These are phyloP conservation scores for Sinocyclocheilus grahami DNA, from an alignment of 2,113 vertebrate genomes.

Conservation along the genomic window DNA sequence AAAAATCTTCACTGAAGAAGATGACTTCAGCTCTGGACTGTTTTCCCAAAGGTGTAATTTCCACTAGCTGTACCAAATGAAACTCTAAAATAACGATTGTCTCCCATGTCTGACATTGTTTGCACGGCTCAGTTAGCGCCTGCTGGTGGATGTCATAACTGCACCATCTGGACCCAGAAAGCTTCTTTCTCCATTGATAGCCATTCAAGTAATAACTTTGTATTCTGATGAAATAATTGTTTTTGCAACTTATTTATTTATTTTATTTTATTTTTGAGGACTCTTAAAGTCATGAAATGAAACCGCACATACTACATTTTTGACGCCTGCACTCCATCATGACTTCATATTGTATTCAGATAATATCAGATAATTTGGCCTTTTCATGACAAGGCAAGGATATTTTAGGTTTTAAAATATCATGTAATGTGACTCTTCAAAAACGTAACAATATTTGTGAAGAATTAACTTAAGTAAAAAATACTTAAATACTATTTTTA, in stretches of 20 bases:
- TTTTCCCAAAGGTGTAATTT: neutral
- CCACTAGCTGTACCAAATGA: neutral
- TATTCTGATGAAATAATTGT: no score
- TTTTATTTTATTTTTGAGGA: neutral
- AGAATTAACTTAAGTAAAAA: no score
- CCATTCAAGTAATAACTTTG: neutral
- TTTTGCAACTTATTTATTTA: no score
- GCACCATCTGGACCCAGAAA: neutral
- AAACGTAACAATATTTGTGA: no score
- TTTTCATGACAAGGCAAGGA: neutral
- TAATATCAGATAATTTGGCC: neutral
- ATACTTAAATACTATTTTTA: neutral
- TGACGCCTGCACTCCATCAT: no score
- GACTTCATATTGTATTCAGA: neutral
- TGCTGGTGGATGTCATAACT: slow-evolving; percentile 3
- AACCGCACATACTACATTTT: no score
- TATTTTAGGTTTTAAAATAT: neutral
- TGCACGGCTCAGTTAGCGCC: neutral
- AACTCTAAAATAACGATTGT: neutral
- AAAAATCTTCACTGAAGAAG: neutral
- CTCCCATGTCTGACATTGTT: neutral
- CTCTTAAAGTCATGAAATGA: no score
- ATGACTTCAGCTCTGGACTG: no score
- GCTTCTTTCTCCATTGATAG: neutral
- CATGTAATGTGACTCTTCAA: neutral